phyloP scores from a whole-genome alignment of 2,113 vertebrate genomes.

The Colossoma macropomum region DNA sequence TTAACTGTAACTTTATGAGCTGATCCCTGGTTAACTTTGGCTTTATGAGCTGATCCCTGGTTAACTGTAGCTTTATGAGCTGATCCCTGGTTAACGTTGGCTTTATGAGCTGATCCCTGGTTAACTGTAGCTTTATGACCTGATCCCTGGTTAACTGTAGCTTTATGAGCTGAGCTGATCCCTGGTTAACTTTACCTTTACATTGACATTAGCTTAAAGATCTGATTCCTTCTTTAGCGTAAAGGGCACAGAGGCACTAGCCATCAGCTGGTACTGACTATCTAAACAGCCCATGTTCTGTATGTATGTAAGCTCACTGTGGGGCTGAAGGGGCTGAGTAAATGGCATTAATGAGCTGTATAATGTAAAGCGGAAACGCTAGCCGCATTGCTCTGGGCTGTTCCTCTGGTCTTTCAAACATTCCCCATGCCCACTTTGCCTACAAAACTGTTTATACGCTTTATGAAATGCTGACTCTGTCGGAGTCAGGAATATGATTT shows the following conservation, averaged over 20 bases:
- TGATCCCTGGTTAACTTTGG: neutral
- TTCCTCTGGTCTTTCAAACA: slow-evolving; percentile 10
- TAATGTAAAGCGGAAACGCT: slow-evolving; percentile 5
- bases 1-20: no score
- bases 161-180: neutral
- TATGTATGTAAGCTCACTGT: neutral
- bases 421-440: neutral
- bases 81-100: neutral
- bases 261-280: neutral
- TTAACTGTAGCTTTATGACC: neutral
- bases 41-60: no score
- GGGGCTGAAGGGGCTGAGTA: slow-evolving; percentile 1
- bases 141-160: no score
- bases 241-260: neutral
- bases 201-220: neutral
- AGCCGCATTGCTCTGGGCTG: neutral
- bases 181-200: neutral
- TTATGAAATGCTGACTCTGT: slow-evolving; percentile 15
- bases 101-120: neutral
- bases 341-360: slow-evolving; percentile 13
- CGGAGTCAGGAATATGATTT: neutral
- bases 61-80: no score
- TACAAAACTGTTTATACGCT: slow-evolving; percentile 22
- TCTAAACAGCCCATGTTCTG: neutral
- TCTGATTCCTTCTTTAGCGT: neutral